phyloP scores from a whole-genome alignment of 2,888 invertebrate genomes.

The Eugnorisma glareosa region DNA sequence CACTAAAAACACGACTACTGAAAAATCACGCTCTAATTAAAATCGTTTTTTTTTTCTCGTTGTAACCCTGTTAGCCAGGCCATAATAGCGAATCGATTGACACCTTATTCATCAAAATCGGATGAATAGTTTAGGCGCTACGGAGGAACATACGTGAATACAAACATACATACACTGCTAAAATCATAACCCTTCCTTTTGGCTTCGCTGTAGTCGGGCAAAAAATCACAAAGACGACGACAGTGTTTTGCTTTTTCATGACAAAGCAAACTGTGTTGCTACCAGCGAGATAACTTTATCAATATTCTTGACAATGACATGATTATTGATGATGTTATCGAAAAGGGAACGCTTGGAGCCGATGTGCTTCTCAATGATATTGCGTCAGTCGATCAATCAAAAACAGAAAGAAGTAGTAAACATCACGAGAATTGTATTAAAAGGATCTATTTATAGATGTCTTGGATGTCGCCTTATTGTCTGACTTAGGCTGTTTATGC shows the following conservation, averaged over 20 bases:
- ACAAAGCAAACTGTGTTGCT: conserved; percentile 21
- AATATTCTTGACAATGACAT: conserved; percentile 45
- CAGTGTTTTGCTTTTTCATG: conserved; percentile 15
- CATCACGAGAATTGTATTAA: conserved; percentile 49
- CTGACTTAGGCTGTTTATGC: background rate
- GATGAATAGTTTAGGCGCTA: too few species aligned
- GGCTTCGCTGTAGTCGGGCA: too few species aligned
- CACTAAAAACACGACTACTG: too few species aligned
- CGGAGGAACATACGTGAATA: too few species aligned
- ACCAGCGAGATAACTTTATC: conserved; percentile 44
- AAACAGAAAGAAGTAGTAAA: conserved; percentile 31
- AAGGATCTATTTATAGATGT: background rate
- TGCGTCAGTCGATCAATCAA: conserved; percentile 56
- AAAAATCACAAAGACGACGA: conserved; percentile 6
- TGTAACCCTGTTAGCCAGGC: too few species aligned
- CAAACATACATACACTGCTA: too few species aligned
- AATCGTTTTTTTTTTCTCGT: too few species aligned
- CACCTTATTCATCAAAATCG: too few species aligned
- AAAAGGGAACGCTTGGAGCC: background rate
- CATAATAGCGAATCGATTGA: too few species aligned
- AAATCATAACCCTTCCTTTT: too few species aligned
- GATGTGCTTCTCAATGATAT: conserved; percentile 11
- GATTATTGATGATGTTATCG: conserved; percentile 58
- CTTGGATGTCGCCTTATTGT: conserved; percentile 19
- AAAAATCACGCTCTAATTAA: too few species aligned